Evolutionary conservation across 2,797 vertebrate species (phyloP).

Genomic region (Neosilurus hyrtlii): DNA sequence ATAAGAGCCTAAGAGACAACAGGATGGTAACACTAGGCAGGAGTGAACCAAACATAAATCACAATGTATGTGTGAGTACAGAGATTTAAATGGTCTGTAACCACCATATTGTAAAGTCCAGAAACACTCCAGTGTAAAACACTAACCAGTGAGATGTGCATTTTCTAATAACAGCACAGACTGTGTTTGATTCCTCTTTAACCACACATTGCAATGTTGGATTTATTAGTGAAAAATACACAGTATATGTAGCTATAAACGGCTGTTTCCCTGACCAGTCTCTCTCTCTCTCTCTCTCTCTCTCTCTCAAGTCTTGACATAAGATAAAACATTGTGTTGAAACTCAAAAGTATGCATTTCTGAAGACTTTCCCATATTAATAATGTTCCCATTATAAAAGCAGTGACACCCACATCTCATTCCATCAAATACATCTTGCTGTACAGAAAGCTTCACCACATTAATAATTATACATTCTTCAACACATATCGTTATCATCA

Average conservation of each 20-base stretch:
- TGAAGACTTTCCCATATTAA: not conserved
- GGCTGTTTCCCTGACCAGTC: no score
- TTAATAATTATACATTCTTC: not conserved
- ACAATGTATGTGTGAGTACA: no score
- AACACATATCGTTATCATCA: not conserved
- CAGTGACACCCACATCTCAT: not conserved
- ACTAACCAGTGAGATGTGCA: not conserved
- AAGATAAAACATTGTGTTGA: not conserved
- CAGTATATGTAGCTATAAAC: not conserved
- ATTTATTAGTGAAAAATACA: not conserved
- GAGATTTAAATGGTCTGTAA: no score
- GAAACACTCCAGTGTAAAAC: no score
- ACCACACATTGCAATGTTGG: not conserved
- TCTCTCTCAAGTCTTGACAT: not conserved
- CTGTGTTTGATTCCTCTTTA: not conserved
- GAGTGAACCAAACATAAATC: no score
- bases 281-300: not conserved
- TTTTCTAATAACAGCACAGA: not conserved
- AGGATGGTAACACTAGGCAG: no score
- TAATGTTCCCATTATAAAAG: not conserved
- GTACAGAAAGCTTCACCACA: not conserved
- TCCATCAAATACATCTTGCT: not conserved
- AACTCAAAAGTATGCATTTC: not conserved
- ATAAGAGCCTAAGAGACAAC: no score
- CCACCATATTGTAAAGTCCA: no score